A percentile compares a stretch with the other conserved stretches of the same genome.
Conservation (phyloP, 2,888 invertebrate genomes). For the Drosophila melanocephala region DNA sequence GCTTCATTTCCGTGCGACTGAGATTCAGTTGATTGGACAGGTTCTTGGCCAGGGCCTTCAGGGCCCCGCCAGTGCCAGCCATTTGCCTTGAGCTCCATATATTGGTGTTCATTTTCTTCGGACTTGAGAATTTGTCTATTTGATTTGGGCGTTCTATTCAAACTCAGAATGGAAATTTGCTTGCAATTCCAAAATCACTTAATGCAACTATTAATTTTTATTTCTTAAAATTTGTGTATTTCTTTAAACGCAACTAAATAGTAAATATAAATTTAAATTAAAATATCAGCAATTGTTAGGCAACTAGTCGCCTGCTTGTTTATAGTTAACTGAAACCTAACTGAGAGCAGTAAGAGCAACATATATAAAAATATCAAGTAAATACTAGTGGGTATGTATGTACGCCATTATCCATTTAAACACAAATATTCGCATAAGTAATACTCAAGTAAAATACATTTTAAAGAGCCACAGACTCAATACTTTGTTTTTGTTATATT, state of each 20-base stretch:
- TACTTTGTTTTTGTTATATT: background rate
- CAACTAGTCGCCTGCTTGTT: constrained; percentile 14
- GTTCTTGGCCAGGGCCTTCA: constrained; percentile 61
- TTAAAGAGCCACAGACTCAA: background rate
- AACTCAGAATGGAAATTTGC: constrained; percentile 10
- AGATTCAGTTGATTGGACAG: constrained; percentile 56
- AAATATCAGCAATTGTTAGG: background rate
- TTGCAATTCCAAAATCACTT: constrained; percentile 7
- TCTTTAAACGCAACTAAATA: constrained; percentile 6
- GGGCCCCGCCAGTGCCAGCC: constrained; percentile 56
- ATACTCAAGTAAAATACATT: background rate
- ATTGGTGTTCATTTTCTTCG: constrained; percentile 26
- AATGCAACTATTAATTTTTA: background rate
- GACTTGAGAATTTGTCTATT: constrained; percentile 14
- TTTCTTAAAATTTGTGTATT: constrained; percentile 15
- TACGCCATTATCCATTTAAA: background rate
- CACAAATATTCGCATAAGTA: background rate
- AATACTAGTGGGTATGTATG: background rate
- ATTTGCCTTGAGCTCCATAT: constrained; percentile 60
- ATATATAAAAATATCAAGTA: background rate
- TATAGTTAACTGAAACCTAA: background rate
- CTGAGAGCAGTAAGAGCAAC: background rate
- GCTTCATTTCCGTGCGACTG: constrained; percentile 50
- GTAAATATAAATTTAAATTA: background rate
- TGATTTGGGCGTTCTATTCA: background rate